These are phyloP conservation scores for Brotula barbata DNA, from an alignment of 2,797 vertebrate species.

Conservation along the genomic window DNA sequence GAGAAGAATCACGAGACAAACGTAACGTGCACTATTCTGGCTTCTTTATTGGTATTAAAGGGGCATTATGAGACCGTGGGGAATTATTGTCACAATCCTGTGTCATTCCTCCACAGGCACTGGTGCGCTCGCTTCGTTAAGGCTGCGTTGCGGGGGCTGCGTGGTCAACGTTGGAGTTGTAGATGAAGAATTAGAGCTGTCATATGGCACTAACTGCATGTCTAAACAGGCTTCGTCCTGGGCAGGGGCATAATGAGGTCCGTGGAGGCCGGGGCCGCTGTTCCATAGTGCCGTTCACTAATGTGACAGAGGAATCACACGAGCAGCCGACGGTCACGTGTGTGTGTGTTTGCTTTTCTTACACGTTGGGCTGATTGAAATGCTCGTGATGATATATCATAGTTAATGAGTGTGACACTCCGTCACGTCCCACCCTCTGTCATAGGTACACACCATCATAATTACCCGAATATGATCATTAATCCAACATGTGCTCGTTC, in stretches of 20 bases:
- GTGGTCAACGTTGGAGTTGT: conserved; percentile 49
- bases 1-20: conserved; percentile 7
- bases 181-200: conserved; percentile 56
- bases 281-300: conserved; percentile 30
- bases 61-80: conserved; percentile 4
- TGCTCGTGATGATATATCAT: conserved; percentile 61
- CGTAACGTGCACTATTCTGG: background rate
- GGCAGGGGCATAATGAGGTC: conserved; percentile 57
- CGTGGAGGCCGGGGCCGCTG: conserved; percentile 42
- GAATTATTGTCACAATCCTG: background rate
- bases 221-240: conserved; percentile 59
- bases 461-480: conserved; percentile 49
- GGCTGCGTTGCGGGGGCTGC: conserved; percentile 25
- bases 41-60: conserved; percentile 1
- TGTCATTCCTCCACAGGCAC: conserved; percentile 7
- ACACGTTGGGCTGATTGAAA: conserved; percentile 56
- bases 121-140: conserved; percentile 34
- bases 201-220: conserved; percentile 61
- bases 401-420: conserved; percentile 52
- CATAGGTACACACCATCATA: conserved; percentile 43
- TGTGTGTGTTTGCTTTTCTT: conserved; percentile 21
- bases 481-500: conserved; percentile 64
- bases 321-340: conserved; percentile 27
- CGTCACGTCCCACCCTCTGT: too few relatives aligned
- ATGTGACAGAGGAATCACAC: conserved; percentile 31